These are phyloP conservation scores for Cecropterus lyciades DNA, from an alignment of 1,140 invertebrate genomes.

Conservation along the genomic window DNA sequence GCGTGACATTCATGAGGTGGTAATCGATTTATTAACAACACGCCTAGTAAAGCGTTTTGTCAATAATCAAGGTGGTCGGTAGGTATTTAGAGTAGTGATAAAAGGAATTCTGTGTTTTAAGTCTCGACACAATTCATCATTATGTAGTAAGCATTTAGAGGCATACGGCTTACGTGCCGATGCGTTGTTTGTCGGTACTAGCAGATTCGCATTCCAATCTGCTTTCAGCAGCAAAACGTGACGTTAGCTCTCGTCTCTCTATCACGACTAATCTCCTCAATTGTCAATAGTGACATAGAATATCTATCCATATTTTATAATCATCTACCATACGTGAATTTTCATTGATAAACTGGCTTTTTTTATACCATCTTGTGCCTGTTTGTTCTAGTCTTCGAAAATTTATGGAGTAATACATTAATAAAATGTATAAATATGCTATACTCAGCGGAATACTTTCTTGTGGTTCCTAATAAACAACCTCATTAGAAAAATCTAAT, in stretches of 20 bases:
- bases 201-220: slow-evolving; percentile 9
- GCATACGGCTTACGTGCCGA: slow-evolving; percentile 1
- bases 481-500: too few relatives aligned
- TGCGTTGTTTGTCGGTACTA: slow-evolving; percentile 12
- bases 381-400: too few relatives aligned
- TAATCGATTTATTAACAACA: slow-evolving; percentile 47
- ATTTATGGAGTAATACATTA: too few relatives aligned
- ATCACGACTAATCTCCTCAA: background rate
- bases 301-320: background rate
- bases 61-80: slow-evolving; percentile 34
- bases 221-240: slow-evolving; percentile 7
- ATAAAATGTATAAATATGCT: too few relatives aligned
- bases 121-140: too few relatives aligned
- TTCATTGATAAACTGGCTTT: background rate
- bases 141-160: background rate
- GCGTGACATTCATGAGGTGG: slow-evolving; percentile 38
- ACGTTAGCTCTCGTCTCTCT: slow-evolving; percentile 3
- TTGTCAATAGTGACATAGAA: background rate
- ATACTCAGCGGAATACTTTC: too few relatives aligned
- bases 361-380: too few relatives aligned
- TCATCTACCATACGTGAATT: background rate
- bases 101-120: too few relatives aligned
- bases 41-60: slow-evolving; percentile 44
- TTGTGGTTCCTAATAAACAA: too few relatives aligned
- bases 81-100: background rate